Percentiles rank a stretch among this genome's conserved stretches.
These are phyloP conservation scores for Cryptotis parvus DNA, from an alignment of 2,113 vertebrate genomes.

Conservation along the genomic window DNA sequence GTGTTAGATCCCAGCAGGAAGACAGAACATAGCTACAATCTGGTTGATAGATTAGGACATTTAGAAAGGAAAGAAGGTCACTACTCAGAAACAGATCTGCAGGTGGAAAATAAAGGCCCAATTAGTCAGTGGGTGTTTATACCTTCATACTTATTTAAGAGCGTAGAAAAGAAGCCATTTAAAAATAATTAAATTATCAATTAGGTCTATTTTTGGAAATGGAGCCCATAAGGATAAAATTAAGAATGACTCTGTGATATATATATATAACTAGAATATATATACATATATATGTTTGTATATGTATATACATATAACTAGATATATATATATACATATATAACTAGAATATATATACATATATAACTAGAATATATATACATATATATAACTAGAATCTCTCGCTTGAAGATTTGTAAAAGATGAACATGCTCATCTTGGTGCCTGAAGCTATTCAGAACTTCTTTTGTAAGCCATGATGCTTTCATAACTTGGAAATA, in stretches of 20 bases:
- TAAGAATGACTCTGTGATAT: neutral
- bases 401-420: neutral
- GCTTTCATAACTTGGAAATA: neutral
- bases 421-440: neutral
- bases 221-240: neutral
- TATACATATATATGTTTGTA: no score
- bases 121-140: conserved; percentile 52
- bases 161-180: neutral
- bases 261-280: no score
- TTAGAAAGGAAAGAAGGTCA: conserved; percentile 8
- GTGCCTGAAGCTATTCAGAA: neutral
- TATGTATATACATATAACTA: no score
- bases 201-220: conserved; percentile 19
- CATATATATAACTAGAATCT: neutral
- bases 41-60: conserved; percentile 74
- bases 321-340: no score
- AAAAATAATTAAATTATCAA: conserved; percentile 31
- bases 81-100: conserved; percentile 50
- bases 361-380: neutral
- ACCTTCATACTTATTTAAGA: conserved; percentile 22
- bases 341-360: neutral
- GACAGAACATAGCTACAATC: conserved; percentile 61
- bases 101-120: conserved; percentile 47
- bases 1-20: conserved; percentile 78
- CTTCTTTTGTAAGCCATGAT: neutral